Evolutionary conservation across 2,797 vertebrate genomes (phyloP).

Genomic region (Morelia viridis): DNA sequence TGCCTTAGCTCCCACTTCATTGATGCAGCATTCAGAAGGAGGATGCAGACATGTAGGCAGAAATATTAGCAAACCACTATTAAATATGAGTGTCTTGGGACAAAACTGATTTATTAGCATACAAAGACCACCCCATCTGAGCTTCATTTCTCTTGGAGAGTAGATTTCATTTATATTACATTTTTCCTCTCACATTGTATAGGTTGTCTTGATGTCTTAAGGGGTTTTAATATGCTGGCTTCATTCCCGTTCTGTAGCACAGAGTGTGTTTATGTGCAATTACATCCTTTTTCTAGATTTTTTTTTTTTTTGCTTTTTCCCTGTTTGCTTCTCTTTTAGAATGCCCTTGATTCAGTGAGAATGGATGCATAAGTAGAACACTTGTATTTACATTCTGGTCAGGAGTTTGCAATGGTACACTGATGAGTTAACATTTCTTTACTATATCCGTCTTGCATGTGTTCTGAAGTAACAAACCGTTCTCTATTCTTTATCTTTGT

Average conservation of each 20-base stretch:
- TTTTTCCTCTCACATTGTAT: not conserved
- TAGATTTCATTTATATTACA: slow-evolving; percentile 43
- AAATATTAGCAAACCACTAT: not conserved
- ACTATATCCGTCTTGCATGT: not conserved
- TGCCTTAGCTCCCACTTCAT: not conserved
- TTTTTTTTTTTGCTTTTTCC: slow-evolving; percentile 45
- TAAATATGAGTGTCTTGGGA: slow-evolving; percentile 15
- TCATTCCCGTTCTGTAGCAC: slow-evolving; percentile 19
- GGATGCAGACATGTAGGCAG: not conserved
- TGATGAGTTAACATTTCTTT: slow-evolving; percentile 9
- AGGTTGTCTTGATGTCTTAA: not conserved
- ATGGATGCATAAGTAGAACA: slow-evolving; percentile 22
- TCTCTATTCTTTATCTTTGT: not conserved
- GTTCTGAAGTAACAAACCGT: not conserved
- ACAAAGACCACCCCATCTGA: not conserved
- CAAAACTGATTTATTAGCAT: not conserved
- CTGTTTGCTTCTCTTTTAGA: slow-evolving; percentile 52
- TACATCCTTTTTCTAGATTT: slow-evolving; percentile 35
- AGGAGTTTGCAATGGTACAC: slow-evolving; percentile 33
- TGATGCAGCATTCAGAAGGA: not conserved
- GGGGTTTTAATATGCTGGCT: slow-evolving; percentile 33
- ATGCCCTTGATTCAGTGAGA: slow-evolving; percentile 57
- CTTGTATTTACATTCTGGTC: slow-evolving; percentile 58
- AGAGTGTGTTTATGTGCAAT: not conserved
- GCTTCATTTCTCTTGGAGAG: slow-evolving; percentile 29